Conservation (phyloP, 2,888 invertebrate genomes). For the Agonopterix alstromeriana region DNA sequence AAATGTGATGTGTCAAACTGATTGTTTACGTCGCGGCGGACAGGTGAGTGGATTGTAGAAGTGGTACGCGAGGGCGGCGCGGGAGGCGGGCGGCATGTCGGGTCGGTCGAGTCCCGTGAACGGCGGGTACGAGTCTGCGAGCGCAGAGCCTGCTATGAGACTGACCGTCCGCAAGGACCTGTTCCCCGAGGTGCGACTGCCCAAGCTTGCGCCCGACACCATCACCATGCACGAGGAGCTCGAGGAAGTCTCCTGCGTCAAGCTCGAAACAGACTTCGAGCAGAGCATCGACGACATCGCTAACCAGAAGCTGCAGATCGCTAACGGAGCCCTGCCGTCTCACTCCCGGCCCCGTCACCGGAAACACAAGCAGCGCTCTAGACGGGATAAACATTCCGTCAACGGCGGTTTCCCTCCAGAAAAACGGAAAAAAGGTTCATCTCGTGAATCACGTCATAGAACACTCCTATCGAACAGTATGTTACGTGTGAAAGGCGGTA, state of each 20-base stretch:
- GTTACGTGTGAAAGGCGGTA: slow-evolving; percentile 68
- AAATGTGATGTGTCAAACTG: slow-evolving; percentile 77
- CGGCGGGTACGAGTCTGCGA: slow-evolving; percentile 65
- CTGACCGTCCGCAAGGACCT: slow-evolving; percentile 72
- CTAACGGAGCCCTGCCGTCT: slow-evolving; percentile 50
- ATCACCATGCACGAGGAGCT: slow-evolving; percentile 41
- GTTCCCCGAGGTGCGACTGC: slow-evolving; percentile 53
- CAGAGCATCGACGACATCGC: slow-evolving; percentile 70
- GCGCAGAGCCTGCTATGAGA: slow-evolving; percentile 44
- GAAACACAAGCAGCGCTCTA: slow-evolving; percentile 50
- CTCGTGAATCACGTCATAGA: slow-evolving; percentile 39
- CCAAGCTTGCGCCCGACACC: slow-evolving; percentile 36
- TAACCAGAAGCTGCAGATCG: slow-evolving; percentile 51
- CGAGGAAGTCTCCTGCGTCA: slow-evolving; percentile 54
- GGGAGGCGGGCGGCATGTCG: slow-evolving; percentile 73
- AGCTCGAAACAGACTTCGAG: slow-evolving; percentile 72
- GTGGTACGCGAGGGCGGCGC: slow-evolving; percentile 67
- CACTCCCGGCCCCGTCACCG: slow-evolving; percentile 52
- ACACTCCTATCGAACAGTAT: slow-evolving; percentile 48
- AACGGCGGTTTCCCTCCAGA: slow-evolving; percentile 58
- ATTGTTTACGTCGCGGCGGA: slow-evolving; percentile 74
- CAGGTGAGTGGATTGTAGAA: slow-evolving; percentile 74
- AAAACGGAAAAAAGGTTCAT: slow-evolving; percentile 57
- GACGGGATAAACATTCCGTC: slow-evolving; percentile 38
- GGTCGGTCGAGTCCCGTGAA: slow-evolving; percentile 68